phyloP scores from a whole-genome alignment of 2,888 invertebrate genomes.

The Drosophila anomelani region DNA sequence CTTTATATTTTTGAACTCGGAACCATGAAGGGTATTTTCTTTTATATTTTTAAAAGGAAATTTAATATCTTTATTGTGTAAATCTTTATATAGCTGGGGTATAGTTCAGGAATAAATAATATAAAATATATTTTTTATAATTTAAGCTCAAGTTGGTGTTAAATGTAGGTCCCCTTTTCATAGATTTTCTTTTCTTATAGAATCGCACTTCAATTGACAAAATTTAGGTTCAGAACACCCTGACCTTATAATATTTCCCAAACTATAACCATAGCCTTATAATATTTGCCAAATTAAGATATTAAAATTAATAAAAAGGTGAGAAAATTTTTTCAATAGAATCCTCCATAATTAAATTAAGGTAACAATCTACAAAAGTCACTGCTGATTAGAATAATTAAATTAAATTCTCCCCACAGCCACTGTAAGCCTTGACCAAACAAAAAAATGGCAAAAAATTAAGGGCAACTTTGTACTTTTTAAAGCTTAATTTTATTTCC shows the following conservation, averaged over 20 bases:
- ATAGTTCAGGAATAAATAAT: background rate
- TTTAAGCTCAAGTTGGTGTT: background rate
- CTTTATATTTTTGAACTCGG: background rate
- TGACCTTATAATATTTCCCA: background rate
- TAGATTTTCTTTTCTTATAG: no score
- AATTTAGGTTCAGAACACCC: background rate
- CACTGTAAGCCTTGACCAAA: slow-evolving; percentile 9
- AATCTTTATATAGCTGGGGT: background rate
- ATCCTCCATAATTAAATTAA: background rate
- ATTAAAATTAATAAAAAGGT: background rate
- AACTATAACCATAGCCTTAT: no score
- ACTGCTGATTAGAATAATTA: background rate
- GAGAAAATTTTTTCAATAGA: background rate
- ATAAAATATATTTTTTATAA: background rate
- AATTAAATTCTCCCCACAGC: background rate
- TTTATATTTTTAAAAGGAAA: background rate
- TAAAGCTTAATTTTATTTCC: slow-evolving; percentile 32
- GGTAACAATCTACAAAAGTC: background rate
- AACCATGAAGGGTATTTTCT: background rate
- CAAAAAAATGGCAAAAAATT: slow-evolving; percentile 30
- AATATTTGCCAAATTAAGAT: background rate
- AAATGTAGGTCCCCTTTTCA: background rate
- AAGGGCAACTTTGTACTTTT: slow-evolving; percentile 44
- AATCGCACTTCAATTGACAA: background rate
- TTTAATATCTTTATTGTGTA: background rate